phyloP scores from a whole-genome alignment of 1,140 invertebrate genomes.

The Steinernema feltiae region DNA sequence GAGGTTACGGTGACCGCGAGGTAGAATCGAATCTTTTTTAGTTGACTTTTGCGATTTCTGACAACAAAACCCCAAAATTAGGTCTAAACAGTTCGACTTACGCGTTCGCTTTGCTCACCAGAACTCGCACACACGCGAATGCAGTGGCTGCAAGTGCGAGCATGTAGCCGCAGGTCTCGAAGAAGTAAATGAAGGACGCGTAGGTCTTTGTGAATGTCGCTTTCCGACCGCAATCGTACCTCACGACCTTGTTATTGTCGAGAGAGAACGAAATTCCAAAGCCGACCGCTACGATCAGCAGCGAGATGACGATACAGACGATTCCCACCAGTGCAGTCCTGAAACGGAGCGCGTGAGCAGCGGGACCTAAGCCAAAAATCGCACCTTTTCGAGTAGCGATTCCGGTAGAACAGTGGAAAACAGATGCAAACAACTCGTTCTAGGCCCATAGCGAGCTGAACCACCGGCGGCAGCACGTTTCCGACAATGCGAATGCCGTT shows the following conservation, averaged over 20 bases:
- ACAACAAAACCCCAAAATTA: background rate
- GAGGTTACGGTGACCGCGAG: background rate
- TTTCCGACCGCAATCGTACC: background rate
- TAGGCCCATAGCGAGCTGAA: background rate
- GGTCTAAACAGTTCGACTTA: background rate
- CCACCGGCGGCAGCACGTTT: background rate
- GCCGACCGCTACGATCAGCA: background rate
- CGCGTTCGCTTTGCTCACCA: background rate
- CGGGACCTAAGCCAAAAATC: background rate
- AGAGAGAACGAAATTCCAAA: background rate
- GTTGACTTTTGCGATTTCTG: background rate
- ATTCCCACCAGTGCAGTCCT: background rate
- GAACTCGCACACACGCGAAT: background rate
- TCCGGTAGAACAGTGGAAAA: background rate
- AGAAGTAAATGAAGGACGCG: background rate
- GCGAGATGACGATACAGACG: background rate
- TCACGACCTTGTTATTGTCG: background rate
- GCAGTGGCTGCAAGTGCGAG: background rate
- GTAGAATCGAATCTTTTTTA: background rate
- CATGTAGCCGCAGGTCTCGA: background rate
- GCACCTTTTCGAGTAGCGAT: background rate
- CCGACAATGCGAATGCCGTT: background rate
- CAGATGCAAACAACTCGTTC: background rate
- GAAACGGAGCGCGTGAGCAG: background rate
- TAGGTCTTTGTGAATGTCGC: background rate